Evolutionary conservation across 2,113 vertebrate genomes (phyloP).

Genomic region (Megalops atlanticus): DNA sequence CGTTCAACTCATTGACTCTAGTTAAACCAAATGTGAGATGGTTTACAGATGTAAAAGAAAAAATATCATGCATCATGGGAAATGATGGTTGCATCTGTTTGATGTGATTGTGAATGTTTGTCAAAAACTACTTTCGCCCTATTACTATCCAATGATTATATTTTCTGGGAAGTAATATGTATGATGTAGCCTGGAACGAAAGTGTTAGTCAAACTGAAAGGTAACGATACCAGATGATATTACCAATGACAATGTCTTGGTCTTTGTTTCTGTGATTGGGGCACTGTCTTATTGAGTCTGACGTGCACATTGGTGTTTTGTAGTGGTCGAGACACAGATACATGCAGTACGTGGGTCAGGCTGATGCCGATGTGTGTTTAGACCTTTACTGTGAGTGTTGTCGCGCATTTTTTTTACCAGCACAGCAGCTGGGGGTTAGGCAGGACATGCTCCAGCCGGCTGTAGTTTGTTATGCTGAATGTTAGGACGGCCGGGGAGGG

Average conservation of each 20-base stretch:
- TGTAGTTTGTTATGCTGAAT: slow-evolving; percentile 96
- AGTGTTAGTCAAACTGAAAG: neutral
- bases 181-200: neutral
- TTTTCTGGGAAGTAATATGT: neutral
- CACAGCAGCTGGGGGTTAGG: slow-evolving; percentile 98
- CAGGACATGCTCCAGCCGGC: slow-evolving; percentile 94
- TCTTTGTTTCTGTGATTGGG: neutral
- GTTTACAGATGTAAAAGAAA: neutral
- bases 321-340: neutral
- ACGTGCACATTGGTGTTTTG: neutral
- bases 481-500: slow-evolving; percentile 89
- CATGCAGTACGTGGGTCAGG: neutral
- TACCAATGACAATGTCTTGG: neutral
- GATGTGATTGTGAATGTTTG: neutral
- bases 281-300: neutral
- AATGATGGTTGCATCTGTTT: neutral
- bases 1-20: too few relatives aligned
- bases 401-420: slow-evolving; percentile 78
- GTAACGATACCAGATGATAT: neutral
- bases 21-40: neutral
- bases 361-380: neutral
- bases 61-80: too few relatives aligned
- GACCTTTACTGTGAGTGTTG: slow-evolving; percentile 7
- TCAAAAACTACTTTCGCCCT: neutral
- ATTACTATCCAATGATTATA: neutral